phyloP scores from a whole-genome alignment of 2,888 invertebrate species.

The Pristionchus maxplancki region DNA sequence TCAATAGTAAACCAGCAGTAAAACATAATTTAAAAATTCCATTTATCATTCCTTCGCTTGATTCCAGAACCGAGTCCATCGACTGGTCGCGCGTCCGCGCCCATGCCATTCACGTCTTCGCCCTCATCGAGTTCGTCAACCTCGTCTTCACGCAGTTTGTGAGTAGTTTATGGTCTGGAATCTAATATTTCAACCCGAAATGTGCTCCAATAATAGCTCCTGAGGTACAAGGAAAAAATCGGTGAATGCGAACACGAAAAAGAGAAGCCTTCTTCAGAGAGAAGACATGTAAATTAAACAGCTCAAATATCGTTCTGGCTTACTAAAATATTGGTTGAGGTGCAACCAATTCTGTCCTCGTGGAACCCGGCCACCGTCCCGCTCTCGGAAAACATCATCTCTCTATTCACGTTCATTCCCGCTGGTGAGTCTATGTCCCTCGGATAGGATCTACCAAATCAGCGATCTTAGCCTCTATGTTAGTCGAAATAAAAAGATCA shows the following conservation, averaged over 20 bases:
- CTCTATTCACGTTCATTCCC: slow-evolving; percentile 46
- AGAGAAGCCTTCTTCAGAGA: too few relatives aligned
- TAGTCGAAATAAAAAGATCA: too few relatives aligned
- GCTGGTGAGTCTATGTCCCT: slow-evolving; percentile 11
- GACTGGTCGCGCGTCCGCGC: slow-evolving; percentile 61
- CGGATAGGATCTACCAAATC: neutral
- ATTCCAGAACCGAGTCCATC: slow-evolving; percentile 54
- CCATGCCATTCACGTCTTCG: slow-evolving; percentile 81
- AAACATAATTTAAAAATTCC: neutral
- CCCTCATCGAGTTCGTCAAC: slow-evolving; percentile 88
- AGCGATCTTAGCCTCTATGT: neutral
- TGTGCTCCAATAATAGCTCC: too few relatives aligned
- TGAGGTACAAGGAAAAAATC: too few relatives aligned
- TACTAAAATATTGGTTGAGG: too few relatives aligned
- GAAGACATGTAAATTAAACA: neutral
- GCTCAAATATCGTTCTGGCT: too few relatives aligned
- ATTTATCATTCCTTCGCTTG: neutral
- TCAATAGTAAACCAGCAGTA: too few relatives aligned
- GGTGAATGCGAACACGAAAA: neutral
- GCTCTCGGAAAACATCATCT: slow-evolving; percentile 17
- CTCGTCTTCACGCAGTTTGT: slow-evolving; percentile 88
- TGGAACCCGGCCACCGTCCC: neutral
- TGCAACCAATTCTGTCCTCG: slow-evolving; percentile 22
- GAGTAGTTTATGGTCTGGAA: neutral
- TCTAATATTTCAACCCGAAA: too few relatives aligned